phyloP scores from a whole-genome alignment of 2,888 invertebrate species.

The Drosophila recens region DNA sequence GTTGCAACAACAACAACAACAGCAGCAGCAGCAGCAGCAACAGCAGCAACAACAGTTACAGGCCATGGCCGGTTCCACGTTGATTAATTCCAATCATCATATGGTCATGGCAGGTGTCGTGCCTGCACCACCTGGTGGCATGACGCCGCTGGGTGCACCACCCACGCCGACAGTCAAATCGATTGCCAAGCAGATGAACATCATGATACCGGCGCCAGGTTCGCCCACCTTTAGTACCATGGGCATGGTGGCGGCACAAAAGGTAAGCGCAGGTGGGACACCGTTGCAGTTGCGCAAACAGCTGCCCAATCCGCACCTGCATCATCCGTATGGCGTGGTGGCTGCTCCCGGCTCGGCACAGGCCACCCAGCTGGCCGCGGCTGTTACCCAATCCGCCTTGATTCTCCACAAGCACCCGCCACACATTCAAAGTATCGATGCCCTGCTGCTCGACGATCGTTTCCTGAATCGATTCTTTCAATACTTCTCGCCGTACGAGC shows the following conservation, averaged over 20 bases:
- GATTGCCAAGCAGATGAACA: slow-evolving; percentile 84
- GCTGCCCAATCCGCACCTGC: slow-evolving; percentile 84
- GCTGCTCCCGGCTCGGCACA: slow-evolving; percentile 71
- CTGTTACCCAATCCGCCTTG: slow-evolving; percentile 75
- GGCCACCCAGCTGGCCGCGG: slow-evolving; percentile 82
- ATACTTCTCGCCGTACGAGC: slow-evolving; percentile 92
- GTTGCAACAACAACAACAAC: slow-evolving; percentile 70
- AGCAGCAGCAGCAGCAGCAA: slow-evolving; percentile 65
- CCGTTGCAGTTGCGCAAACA: slow-evolving; percentile 84
- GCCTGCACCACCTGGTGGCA: slow-evolving; percentile 63
- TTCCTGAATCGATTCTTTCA: slow-evolving; percentile 94
- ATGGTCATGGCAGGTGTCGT: slow-evolving; percentile 54
- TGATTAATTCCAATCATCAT: slow-evolving; percentile 81
- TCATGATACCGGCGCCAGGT: slow-evolving; percentile 71
- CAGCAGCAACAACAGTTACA: slow-evolving; percentile 81
- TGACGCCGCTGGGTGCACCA: slow-evolving; percentile 81
- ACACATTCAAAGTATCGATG: slow-evolving; percentile 89
- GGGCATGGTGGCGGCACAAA: slow-evolving; percentile 81
- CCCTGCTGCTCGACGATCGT: slow-evolving; percentile 92
- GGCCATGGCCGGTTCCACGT: slow-evolving; percentile 77
- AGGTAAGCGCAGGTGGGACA: slow-evolving; percentile 72
- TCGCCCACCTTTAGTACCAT: slow-evolving; percentile 82
- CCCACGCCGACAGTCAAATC: slow-evolving; percentile 83
- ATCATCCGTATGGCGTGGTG: slow-evolving; percentile 78
- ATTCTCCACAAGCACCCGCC: slow-evolving; percentile 86